Conservation (phyloP, 2,797 vertebrate genomes). For the Nyctibius grandis region DNA sequence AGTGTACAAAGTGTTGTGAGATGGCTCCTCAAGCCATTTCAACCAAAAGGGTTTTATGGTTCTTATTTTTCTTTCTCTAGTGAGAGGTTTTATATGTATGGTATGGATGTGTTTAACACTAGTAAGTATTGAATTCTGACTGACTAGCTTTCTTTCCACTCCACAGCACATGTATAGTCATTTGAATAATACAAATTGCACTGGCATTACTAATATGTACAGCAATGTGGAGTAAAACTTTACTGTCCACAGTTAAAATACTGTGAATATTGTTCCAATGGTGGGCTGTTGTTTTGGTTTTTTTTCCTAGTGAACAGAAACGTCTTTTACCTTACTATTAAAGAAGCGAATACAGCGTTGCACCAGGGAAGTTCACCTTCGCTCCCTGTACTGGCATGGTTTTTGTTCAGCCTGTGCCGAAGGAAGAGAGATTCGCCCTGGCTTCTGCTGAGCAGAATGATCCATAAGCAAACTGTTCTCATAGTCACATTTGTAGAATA, state of each 20-base stretch:
- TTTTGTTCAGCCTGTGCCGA: neutral
- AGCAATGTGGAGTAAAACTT: neutral
- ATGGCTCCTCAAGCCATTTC: neutral
- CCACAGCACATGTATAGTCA: neutral
- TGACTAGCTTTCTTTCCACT: neutral
- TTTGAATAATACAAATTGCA: neutral
- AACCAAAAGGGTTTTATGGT: neutral
- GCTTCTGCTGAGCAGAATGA: neutral
- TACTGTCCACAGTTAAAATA: neutral
- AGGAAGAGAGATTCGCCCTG: neutral
- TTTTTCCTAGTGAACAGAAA: neutral
- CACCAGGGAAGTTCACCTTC: neutral
- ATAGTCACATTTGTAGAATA: neutral
- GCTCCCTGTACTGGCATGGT: accelerated
- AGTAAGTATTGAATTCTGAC: neutral
- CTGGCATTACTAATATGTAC: neutral
- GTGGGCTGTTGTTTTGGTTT: neutral
- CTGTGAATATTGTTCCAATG: neutral
- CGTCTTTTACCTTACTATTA: neutral
- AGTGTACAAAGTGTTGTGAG: neutral
- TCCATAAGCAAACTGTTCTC: neutral
- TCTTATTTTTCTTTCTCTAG: neutral
- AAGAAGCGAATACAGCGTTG: neutral
- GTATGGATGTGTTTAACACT: neutral
- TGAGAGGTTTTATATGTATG: neutral